Conservation (phyloP, 2,113 vertebrate genomes). For the Thinocorus orbignyianus region DNA sequence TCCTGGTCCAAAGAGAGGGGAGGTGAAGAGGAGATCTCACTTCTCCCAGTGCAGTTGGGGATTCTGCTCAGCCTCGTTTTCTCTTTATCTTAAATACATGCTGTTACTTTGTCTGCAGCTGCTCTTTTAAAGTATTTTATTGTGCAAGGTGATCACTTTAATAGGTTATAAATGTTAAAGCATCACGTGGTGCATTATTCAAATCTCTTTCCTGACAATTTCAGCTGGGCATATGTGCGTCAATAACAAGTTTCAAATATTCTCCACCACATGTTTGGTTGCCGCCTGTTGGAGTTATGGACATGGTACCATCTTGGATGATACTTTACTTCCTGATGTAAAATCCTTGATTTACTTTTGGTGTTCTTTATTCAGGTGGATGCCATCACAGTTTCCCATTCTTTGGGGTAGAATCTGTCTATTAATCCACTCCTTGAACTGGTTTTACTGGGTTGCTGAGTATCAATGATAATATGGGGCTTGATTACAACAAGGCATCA, state of each 20-base stretch:
- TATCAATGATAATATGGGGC: neutral
- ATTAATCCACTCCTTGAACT: neutral
- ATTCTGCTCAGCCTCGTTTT: neutral
- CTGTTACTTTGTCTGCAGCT: neutral
- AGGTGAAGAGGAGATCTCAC: neutral
- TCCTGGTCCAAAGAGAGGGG: neutral
- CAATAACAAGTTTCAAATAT: neutral
- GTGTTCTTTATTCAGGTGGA: neutral
- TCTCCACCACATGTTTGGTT: neutral
- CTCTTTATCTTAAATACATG: neutral
- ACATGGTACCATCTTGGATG: neutral
- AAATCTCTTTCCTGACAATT: neutral
- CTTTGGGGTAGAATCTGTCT: neutral
- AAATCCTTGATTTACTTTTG: neutral
- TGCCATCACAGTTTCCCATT: neutral
- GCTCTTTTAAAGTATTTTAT: neutral
- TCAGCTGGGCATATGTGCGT: rapidly evolving
- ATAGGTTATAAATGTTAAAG: neutral
- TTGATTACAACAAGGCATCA: neutral
- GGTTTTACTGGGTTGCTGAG: neutral
- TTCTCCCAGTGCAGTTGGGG: no score
- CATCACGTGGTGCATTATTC: neutral
- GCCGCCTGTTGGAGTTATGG: neutral
- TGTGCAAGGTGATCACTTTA: neutral
- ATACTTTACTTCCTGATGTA: neutral